A percentile compares a stretch with the other conserved stretches of the same genome.
These are phyloP conservation scores for Augochlorella aurata DNA, from an alignment of 2,888 invertebrate genomes.

Conservation along the genomic window DNA sequence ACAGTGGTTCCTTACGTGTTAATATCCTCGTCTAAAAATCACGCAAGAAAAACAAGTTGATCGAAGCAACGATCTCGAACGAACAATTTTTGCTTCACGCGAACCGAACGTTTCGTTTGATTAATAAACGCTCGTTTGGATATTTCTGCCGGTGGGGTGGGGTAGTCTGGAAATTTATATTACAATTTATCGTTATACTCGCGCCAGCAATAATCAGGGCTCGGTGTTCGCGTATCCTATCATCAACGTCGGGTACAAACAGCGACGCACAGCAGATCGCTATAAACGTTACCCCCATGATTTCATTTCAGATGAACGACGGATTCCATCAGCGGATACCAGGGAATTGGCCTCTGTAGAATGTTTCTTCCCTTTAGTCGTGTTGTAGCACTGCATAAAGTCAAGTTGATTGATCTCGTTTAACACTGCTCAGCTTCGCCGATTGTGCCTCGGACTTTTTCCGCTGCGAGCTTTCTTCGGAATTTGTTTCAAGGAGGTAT, in stretches of 20 bases:
- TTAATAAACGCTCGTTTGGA: conserved; percentile 13
- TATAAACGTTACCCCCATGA: conserved; percentile 29
- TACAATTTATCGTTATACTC: conserved; percentile 7
- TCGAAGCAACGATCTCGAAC: neutral
- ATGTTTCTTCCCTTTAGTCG: conserved; percentile 12
- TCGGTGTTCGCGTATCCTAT: conserved; percentile 15
- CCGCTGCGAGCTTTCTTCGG: neutral
- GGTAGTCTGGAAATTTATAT: conserved; percentile 10
- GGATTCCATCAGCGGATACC: conserved; percentile 18
- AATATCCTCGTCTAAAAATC: neutral
- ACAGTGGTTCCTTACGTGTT: neutral
- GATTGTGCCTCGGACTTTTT: neutral
- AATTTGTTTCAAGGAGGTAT: neutral
- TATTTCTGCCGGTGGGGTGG: neutral
- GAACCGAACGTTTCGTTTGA: neutral
- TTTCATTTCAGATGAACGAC: conserved; percentile 39
- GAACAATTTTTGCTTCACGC: neutral
- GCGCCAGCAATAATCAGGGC: conserved; percentile 22
- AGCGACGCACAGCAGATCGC: conserved; percentile 20
- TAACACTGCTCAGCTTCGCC: conserved; percentile 8
- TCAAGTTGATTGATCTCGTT: conserved; percentile 47
- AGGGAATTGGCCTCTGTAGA: conserved; percentile 32
- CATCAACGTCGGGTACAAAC: conserved; percentile 8
- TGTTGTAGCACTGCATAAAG: conserved; percentile 29
- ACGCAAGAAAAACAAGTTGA: neutral